Conservation (phyloP, 2,113 vertebrate species). For the Psophia crepitans region DNA sequence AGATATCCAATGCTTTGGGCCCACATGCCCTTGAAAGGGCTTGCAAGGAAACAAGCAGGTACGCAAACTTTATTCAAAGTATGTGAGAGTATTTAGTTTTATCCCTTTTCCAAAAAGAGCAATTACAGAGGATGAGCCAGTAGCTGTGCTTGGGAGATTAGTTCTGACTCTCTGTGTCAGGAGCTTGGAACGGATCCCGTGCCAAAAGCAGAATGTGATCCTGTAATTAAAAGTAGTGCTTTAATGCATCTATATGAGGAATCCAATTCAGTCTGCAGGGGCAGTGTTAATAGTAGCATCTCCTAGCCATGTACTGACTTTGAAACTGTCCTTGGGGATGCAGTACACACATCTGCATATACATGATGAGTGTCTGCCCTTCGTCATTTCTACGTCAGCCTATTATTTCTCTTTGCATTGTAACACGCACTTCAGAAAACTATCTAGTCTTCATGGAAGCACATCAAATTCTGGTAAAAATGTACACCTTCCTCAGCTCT, state of each 20-base stretch:
- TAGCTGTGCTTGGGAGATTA: not conserved
- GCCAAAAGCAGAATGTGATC: not conserved
- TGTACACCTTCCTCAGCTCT: not conserved
- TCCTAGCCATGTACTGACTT: not conserved
- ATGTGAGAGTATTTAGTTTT: not conserved
- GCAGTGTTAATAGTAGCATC: not conserved
- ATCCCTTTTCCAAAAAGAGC: not conserved
- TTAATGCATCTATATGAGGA: not conserved
- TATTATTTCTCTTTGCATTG: not conserved
- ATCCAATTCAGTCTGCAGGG: not conserved
- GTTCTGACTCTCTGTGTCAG: not conserved
- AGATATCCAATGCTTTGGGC: not conserved
- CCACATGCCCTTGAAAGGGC: not conserved
- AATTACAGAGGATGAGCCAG: not conserved
- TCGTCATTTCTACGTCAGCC: not conserved
- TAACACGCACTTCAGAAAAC: not conserved
- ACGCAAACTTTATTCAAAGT: not conserved
- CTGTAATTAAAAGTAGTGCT: slow-evolving; percentile 35
- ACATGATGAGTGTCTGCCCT: not conserved
- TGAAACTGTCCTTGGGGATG: not conserved
- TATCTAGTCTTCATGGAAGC: not conserved
- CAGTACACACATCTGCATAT: not conserved
- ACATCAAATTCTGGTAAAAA: not conserved
- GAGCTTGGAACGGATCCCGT: not conserved
- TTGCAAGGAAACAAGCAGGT: not conserved